Base-by-base conservation (phyloP, 1,140 invertebrate genomes). In the Pseudachorutes palmiensis region DNA sequence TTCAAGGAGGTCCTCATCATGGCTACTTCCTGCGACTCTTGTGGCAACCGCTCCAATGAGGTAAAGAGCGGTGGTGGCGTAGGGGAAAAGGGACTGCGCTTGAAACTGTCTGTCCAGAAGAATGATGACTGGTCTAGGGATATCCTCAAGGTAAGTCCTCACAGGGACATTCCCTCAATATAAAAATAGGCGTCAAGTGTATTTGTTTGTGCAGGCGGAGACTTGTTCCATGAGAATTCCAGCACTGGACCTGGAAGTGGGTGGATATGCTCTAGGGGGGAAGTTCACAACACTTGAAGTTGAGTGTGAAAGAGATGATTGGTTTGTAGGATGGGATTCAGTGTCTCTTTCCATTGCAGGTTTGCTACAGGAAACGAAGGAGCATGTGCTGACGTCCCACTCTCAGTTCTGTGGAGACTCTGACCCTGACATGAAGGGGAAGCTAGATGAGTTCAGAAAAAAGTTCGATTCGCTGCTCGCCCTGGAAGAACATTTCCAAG, bases 1-100 rank as follows among this genome's bases (percentile, higher is more conserved):
- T 98, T 98, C 77, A 97, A 98, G 79, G 91, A 98, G 80, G 92
- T 94, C 1, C 85, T 99, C 0, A 94, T 99, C 57, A 99, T 99
- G 96, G 93, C 94, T 1, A 96, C 92, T 0, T 83, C 79, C 1
- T 99, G 97, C 78, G 94, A 97, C 22, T 73, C 74, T 1, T 99
- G 97, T 80, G 96, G 95, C 0, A 83, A 88, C 76, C 83, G 87
- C 75, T 94, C 92, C 1, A 97, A 92, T 78, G 94, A 97, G 81
- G 93, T 99, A 0, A 99, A 99, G 80, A 90, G 92, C 31, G 94
- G 94, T 0, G 82, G 88, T 62, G 94, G 94, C 0, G 89, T 98
- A 49, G 92, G 94, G 78, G 82, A 87, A 0, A 82, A 86, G 69
- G 97, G 95, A 1, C 81, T 88, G 0, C 85, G 81, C 65, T 90